Percentiles rank a stretch among this genome's conserved stretches.
Conservation (phyloP, 1,140 invertebrate genomes). For the Drosophila tani region DNA sequence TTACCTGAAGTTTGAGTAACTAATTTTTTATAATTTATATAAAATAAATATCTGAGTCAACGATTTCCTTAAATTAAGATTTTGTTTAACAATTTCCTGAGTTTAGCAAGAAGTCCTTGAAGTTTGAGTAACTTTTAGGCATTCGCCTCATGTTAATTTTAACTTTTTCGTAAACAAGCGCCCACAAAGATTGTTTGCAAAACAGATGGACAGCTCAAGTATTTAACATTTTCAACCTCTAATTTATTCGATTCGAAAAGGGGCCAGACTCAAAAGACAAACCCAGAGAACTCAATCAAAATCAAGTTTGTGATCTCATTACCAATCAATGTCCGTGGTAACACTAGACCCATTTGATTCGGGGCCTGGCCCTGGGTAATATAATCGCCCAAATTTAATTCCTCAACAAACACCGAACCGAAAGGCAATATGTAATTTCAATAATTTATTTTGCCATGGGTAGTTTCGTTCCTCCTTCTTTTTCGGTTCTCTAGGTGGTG, state of each 20-base stretch:
- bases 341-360: conserved; percentile 5
- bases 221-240: not conserved
- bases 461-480: not conserved
- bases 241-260: conserved; percentile 20
- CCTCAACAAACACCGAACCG: conserved; percentile 49
- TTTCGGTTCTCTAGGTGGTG: not conserved
- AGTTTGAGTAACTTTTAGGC: not conserved
- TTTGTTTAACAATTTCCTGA: not conserved
- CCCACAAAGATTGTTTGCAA: not conserved
- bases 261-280: conserved; percentile 6
- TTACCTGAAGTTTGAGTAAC: too few species aligned
- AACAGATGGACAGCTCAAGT: not conserved
- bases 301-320: conserved; percentile 40
- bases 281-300: conserved; percentile 22
- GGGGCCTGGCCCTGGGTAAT: conserved; percentile 49
- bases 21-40: too few species aligned
- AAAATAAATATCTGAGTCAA: too few species aligned
- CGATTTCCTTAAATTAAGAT: too few species aligned
- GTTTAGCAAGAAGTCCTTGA: not conserved
- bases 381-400: conserved; percentile 64
- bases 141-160: conserved; percentile 1
- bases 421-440: conserved; percentile 62
- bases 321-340: conserved; percentile 33
- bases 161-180: not conserved
- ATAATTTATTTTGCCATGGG: conserved; percentile 55